phyloP scores from a whole-genome alignment of 2,797 vertebrate species.

The Pangasius larnaudii region DNA sequence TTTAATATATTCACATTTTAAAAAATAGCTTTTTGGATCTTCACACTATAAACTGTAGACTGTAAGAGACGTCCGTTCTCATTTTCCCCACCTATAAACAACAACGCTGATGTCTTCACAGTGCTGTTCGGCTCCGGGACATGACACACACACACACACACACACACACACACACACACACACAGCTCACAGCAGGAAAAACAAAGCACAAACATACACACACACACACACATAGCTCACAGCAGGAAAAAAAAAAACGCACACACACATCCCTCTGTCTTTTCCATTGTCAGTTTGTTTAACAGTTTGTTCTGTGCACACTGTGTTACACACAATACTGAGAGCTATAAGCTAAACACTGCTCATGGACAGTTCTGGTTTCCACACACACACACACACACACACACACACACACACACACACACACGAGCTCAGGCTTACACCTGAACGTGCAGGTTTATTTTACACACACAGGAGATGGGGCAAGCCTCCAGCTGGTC shows the following conservation, averaged over 20 bases:
- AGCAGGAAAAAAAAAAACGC: not conserved
- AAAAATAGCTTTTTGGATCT: too few species aligned
- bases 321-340: not conserved
- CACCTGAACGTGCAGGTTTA: not conserved
- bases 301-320: not conserved
- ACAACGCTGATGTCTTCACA: not conserved
- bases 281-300: not conserved
- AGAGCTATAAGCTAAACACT: not conserved
- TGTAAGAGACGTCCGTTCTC: not conserved
- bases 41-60: not conserved
- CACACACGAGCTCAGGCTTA: not conserved
- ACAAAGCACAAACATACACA: not conserved
- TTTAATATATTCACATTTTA: too few species aligned
- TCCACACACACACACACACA: not conserved
- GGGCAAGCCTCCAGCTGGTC: not conserved
- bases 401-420: not conserved
- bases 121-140: not conserved
- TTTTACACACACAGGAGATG: not conserved
- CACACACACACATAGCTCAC: not conserved
- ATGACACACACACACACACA: not conserved
- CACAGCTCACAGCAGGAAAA: too few species aligned
- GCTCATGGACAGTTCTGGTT: constrained; percentile 12
- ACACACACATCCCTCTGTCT: not conserved
- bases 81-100: not conserved
- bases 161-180: not conserved